phyloP scores from a whole-genome alignment of 2,888 invertebrate genomes.

The Hydropsyche betteni region DNA sequence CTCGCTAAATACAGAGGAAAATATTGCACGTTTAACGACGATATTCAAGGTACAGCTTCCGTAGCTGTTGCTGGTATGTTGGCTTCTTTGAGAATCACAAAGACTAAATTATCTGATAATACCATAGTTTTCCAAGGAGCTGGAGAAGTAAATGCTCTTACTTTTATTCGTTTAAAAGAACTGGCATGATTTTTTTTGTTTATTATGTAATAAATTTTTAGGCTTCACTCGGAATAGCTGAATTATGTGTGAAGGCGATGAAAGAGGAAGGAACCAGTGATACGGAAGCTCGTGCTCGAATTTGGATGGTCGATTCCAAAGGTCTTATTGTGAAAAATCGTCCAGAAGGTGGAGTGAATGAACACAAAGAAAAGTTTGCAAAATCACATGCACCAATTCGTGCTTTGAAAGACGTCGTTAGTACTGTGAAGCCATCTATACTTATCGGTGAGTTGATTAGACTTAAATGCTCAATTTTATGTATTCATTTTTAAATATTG shows the following conservation, averaged over 20 bases:
- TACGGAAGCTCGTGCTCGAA: conserved; percentile 79
- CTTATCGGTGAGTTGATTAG: conserved; percentile 72
- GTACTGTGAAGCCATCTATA: conserved; percentile 83
- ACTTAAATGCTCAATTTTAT: neutral
- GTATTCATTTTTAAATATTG: conserved; percentile 7
- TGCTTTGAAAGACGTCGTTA: conserved; percentile 83
- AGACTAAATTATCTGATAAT: conserved; percentile 83
- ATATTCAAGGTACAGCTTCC: conserved; percentile 97
- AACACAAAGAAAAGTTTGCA: conserved; percentile 85
- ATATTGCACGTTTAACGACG: conserved; percentile 98
- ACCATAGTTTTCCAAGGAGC: conserved; percentile 95
- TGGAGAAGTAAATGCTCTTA: conserved; percentile 78
- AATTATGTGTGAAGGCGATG: conserved; percentile 93
- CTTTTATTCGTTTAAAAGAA: neutral
- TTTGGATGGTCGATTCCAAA: conserved; percentile 97
- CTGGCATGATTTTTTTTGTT: neutral
- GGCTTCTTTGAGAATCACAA: conserved; percentile 85
- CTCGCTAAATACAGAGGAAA: conserved; percentile 87
- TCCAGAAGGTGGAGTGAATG: conserved; percentile 80
- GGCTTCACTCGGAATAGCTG: conserved; percentile 94
- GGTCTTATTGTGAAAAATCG: conserved; percentile 91
- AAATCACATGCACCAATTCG: conserved; percentile 79
- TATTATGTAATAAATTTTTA: conserved; percentile 55
- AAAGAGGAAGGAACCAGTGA: conserved; percentile 79
- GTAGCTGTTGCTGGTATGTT: conserved; percentile 95